Evolutionary conservation across 2,888 invertebrate genomes (phyloP), one percentile per base, ranked within the genome.

Genomic region (Zhengitettix transpicula): DNA sequence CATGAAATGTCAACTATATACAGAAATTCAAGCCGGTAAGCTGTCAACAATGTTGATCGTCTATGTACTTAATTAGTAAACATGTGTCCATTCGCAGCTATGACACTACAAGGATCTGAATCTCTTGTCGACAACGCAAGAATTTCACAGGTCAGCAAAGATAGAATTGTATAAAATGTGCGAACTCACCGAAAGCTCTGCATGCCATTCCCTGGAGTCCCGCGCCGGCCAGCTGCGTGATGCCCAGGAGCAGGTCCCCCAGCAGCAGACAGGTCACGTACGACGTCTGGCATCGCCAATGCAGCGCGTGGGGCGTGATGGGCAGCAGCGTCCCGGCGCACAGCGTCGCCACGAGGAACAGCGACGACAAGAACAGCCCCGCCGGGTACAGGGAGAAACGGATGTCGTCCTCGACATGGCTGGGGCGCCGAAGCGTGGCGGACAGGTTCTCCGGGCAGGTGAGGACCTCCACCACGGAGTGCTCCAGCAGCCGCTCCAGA

Each of bases 261-360:
- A 89, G 76, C 73, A 90, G 81, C 65, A 91, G 81, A 70, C 89
- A 88, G 63, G 84, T 83, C 66, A 91, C 88, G 74, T 91, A 89
- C 74, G 88, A 84, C 65, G 89, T 89, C 76, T 91, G 90, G 71
- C 90, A 90, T 68, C 88, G 81, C 87, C 90, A 90, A 74, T 91
- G 91, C 67, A 91, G 78, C 64, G 88, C 87, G 76, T 89, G 90
- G 75, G 87, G 86, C 67, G 87, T 86, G 65, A 87, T 84, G 58
- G 89, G 89, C 71, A 89, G 78, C 67, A 89, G 77, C 68, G 84
- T 86, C 16, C 89, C 86, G 12, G 89, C 85, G 55, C 83, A 85
- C 68, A 91, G 74, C 58, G 90, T 91, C 16, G 88, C 86, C 52
- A 85, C 83, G 71, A 91, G 76, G 76, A 91, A 91, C 63, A 87